Conservation (phyloP, 2,888 invertebrate genomes). For the Rambutsinella grinnellia region DNA sequence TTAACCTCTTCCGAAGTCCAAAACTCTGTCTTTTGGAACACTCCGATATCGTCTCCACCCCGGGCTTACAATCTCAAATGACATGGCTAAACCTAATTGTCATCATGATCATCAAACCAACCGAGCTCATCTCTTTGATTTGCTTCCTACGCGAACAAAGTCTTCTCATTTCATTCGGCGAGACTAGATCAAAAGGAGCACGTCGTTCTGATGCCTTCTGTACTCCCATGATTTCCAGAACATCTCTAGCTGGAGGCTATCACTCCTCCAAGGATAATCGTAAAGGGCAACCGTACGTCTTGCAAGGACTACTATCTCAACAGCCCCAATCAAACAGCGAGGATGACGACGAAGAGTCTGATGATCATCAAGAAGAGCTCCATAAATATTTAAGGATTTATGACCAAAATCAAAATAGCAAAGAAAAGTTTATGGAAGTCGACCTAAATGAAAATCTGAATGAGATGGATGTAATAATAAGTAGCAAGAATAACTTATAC, state of each 20-base stretch:
- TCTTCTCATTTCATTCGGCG: neutral
- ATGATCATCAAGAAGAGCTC: neutral
- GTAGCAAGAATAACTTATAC: too few species aligned
- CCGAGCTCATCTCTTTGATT: slow-evolving; percentile 5
- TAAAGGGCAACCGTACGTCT: too few species aligned
- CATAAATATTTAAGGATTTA: neutral
- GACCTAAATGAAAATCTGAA: slow-evolving; percentile 21
- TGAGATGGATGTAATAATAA: too few species aligned
- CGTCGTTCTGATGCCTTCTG: slow-evolving; percentile 41
- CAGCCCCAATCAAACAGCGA: slow-evolving; percentile 19
- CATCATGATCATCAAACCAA: slow-evolving; percentile 7
- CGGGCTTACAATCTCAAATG: slow-evolving; percentile 18
- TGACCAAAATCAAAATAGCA: too few species aligned
- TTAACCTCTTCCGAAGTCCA: slow-evolving; percentile 12
- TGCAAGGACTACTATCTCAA: too few species aligned
- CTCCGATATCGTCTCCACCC: slow-evolving; percentile 15
- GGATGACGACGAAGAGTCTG: slow-evolving; percentile 17
- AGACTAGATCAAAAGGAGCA: slow-evolving; percentile 19
- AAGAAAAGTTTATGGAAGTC: slow-evolving; percentile 26
- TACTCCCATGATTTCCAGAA: slow-evolving; percentile 33
- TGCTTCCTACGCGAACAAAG: slow-evolving; percentile 24
- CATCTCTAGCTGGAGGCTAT: too few species aligned
- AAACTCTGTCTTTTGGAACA: slow-evolving; percentile 41
- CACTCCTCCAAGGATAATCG: neutral
- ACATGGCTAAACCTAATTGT: neutral